Evolutionary conservation across 1,140 invertebrate species (phyloP).

Genomic region (Camponotus pennsylvanicus): DNA sequence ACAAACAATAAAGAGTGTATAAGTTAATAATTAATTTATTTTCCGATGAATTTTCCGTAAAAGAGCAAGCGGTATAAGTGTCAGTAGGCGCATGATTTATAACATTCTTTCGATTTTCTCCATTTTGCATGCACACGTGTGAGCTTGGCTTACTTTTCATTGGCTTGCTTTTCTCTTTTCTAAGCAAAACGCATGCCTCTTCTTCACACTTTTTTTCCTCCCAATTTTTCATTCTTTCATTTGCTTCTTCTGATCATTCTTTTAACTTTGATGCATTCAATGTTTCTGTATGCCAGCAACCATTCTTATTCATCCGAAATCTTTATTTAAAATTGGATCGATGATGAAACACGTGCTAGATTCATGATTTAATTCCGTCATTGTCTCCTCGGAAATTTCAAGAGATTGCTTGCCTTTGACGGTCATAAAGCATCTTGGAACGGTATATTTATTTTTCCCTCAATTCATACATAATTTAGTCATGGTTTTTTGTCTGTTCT

Average conservation of each 20-base stretch:
- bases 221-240: neutral
- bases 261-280: constrained; percentile 24
- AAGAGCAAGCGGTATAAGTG: constrained; percentile 67
- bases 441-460: constrained; percentile 31
- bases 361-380: neutral
- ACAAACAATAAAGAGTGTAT: neutral
- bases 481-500: constrained; percentile 26
- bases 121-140: constrained; percentile 32
- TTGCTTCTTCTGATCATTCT: constrained; percentile 28
- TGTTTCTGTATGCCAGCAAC: constrained; percentile 15
- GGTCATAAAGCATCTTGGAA: constrained; percentile 45
- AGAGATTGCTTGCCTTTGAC: constrained; percentile 14
- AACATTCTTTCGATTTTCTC: constrained; percentile 38
- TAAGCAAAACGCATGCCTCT: constrained; percentile 23
- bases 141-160: constrained; percentile 43
- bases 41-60: constrained; percentile 75
- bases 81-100: constrained; percentile 66
- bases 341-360: constrained; percentile 17
- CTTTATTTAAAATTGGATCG: constrained; percentile 22
- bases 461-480: constrained; percentile 18
- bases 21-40: neutral
- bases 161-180: constrained; percentile 6
- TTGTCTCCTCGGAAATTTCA: neutral
- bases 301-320: constrained; percentile 14
- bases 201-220: neutral